Percentiles rank a stretch among this genome's conserved stretches.
Evolutionary conservation across 2,797 vertebrate genomes (phyloP).

Genomic region (Agapornis canus): DNA sequence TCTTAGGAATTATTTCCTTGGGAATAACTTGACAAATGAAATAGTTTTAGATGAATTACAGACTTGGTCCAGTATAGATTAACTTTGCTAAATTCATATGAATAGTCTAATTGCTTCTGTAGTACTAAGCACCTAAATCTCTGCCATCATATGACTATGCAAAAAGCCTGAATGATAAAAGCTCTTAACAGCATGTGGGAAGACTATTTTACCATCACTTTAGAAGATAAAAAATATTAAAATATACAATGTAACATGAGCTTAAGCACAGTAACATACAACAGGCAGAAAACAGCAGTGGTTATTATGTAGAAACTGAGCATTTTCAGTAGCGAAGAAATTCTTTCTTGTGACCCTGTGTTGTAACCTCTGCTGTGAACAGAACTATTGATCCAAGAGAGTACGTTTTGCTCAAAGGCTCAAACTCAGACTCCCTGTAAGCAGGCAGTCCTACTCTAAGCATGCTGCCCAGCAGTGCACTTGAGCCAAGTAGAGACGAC

Average conservation of each 20-base stretch:
- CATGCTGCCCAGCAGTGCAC: not conserved
- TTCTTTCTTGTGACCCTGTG: not conserved
- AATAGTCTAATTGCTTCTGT: not conserved
- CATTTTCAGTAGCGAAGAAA: not conserved
- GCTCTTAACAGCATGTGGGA: not conserved
- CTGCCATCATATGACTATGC: not conserved
- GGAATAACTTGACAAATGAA: not conserved
- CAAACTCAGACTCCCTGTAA: not conserved
- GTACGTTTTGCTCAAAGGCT: not conserved
- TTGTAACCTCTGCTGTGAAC: not conserved
- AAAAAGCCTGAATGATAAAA: not conserved
- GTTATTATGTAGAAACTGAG: not conserved
- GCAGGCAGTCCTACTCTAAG: not conserved
- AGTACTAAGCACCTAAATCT: not conserved
- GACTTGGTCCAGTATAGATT: not conserved
- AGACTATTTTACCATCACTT: not conserved
- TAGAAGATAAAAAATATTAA: not conserved
- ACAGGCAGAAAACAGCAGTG: not conserved
- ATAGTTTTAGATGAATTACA: not conserved
- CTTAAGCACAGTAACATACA: not conserved
- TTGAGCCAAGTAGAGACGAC: not conserved
- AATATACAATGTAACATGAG: not conserved
- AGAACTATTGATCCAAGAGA: constrained; percentile 32
- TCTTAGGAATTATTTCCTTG: not conserved
- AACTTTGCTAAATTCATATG: not conserved